Evolutionary conservation across 2,797 vertebrate species (phyloP), one percentile per base, ranked within the genome.

Genomic region (Cossypha heuglini): DNA sequence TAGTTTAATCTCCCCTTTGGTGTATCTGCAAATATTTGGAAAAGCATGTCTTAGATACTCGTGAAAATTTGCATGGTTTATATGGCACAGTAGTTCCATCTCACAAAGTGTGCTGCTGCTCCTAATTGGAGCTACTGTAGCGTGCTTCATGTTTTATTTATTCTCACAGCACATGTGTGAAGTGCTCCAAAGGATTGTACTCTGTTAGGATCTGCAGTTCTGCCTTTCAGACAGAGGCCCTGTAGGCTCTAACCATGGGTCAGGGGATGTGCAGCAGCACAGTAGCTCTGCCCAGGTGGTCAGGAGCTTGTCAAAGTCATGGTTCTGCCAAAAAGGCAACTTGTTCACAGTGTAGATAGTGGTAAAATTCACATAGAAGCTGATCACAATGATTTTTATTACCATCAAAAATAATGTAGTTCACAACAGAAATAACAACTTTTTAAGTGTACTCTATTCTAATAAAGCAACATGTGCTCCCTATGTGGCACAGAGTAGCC

Each of bases 121-220:
- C 38, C 67, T 93, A 84, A 83, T 63, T 92, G 72, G 75, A 96
- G 54, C 35, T 75, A 17, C 38, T 42, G 33, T 82, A 42, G 73
- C 1, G 22, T 19, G 33, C 69, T 91, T 88, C 72, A 26, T 94
- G 51, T 77, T 95, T 95, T 95, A 96, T 95, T 96, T 92, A 95
- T 85, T 67, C 1, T 1, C 31, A 77, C 28, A 38, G 59, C 43
- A 29, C n/a, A 3, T 37, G 20, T 7, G 17, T 58, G 72, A 52
- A 72, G 45, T 79, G 77, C 48, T 86, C 55, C 64, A 29, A 40
- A 84, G 77, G 66, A 14, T n/a, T 72, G 48, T 28, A 3, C 64
- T 80, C 55, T 45, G 26, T 25, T 59, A 77, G 67, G 83, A 71
- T 64, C 71, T 62, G 62, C 25, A 88, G 51, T 54, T 28, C 45